Base-by-base conservation (phyloP, 2,113 vertebrate species). In the Prinia subflava region DNA sequence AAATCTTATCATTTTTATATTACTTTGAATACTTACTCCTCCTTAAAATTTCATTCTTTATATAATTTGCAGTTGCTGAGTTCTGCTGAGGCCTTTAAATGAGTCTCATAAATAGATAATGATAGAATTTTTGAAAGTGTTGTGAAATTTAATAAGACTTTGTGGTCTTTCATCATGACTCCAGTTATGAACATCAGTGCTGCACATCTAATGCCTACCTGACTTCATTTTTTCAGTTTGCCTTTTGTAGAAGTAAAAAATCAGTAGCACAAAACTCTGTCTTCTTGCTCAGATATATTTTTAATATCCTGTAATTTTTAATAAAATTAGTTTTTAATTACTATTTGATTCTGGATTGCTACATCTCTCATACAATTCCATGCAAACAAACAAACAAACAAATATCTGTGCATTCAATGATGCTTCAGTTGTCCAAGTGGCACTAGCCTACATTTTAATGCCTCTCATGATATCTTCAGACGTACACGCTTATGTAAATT, bases 271-370 rank as follows among this genome's bases (percentile, higher is more conserved):
- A 82, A 92, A 95, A 49, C 24, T 69, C 42, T 67, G 8, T 9
- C 19, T 83, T 74, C 44, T 77, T 47, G 20, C 28, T 75, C n/a
- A 65, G n/a, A 69, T 79, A 50, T 77, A 46, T 35, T 35, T 79
- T 88, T 82, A 77, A 39, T 60, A 91, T 50, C 11, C 44, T 77
- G 78, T 57, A 55, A 39, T 82, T 94, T 97, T 41, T 6, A 95
- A 89, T 88, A 15, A 92, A 78, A 79, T 90, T 74, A 79, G 64
- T 97, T 86, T 50, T 92, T 84, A 77, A 46, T 70, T 79, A 73
- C 69, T 96, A 64, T 59, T 91, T 93, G 81, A 37, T 69, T 77
- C n/a, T 63, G 24, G 14, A 63, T 91, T 94, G 44, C 24, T 88
- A 22, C 41, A 65, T 64, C 7, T 81, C 84, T 93, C 33, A 87